These are phyloP conservation scores for Drosophila subquinaria DNA, from an alignment of 2,888 invertebrate genomes.

Conservation along the genomic window DNA sequence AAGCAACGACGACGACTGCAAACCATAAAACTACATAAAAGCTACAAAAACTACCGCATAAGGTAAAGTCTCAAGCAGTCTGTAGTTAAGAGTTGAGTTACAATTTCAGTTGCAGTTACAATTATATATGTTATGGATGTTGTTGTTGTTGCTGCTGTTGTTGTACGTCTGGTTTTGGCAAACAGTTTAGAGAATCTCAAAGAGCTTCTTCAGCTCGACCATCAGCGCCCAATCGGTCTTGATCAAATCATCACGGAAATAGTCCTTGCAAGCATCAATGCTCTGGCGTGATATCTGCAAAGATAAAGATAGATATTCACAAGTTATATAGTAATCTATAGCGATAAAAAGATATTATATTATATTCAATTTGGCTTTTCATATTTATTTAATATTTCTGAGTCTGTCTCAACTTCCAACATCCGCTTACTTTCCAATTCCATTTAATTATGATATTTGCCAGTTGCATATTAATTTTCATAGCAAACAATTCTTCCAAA, in stretches of 20 bases:
- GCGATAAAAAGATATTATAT: no score
- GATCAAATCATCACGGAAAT: conserved; percentile 98
- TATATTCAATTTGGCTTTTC: neutral
- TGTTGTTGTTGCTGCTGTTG: conserved; percentile 17
- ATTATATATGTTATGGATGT: conserved; percentile 29
- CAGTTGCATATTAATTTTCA: conserved; percentile 70
- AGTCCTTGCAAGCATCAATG: conserved; percentile 99
- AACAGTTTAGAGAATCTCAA: conserved; percentile 93
- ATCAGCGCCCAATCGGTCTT: conserved; percentile 99
- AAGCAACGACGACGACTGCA: conserved; percentile 31
- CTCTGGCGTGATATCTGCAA: conserved; percentile 97
- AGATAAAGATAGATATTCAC: neutral
- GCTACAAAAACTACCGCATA: conserved; percentile 20
- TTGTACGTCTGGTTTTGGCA: conserved; percentile 53
- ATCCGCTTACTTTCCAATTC: conserved; percentile 46
- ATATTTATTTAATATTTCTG: neutral
- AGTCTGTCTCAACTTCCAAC: conserved; percentile 1
- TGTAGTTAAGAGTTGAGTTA: conserved; percentile 31
- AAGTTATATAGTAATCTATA: neutral
- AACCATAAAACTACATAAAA: conserved; percentile 33
- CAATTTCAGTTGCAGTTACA: conserved; percentile 22
- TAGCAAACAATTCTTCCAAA: conserved; percentile 53
- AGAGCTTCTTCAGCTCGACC: conserved; percentile 98
- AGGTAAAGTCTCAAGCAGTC: conserved; percentile 35
- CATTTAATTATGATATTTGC: conserved; percentile 67